Evolutionary conservation across 1,140 invertebrate genomes (phyloP).

Genomic region (Phthorimaea operculella): DNA sequence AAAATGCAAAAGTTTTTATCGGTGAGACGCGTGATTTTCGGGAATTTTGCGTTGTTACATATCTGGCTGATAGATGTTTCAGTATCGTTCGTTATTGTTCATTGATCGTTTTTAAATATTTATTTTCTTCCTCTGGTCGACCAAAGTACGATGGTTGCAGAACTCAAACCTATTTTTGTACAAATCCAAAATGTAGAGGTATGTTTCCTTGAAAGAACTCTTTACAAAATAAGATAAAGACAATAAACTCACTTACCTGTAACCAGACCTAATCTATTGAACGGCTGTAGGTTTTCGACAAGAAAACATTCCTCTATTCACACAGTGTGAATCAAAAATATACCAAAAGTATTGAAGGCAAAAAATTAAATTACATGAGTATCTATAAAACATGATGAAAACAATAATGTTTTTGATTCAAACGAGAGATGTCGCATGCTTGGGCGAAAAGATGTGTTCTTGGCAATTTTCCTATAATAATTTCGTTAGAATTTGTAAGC

Average conservation of each 20-base stretch:
- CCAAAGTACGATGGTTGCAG: conserved; percentile 46
- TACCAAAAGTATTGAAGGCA: too few species aligned
- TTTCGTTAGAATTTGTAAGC: conserved; percentile 50
- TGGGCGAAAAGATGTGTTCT: conserved; percentile 64
- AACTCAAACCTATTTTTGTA: conserved; percentile 22
- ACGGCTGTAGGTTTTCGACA: too few species aligned
- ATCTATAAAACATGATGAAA: too few species aligned
- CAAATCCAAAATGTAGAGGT: neutral
- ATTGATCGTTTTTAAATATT: conserved; percentile 28
- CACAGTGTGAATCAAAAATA: too few species aligned
- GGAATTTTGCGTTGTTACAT: conserved; percentile 53
- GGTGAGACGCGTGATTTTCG: conserved; percentile 74
- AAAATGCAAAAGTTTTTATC: conserved; percentile 95
- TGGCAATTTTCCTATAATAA: conserved; percentile 37
- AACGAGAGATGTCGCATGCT: conserved; percentile 37
- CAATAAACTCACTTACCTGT: too few species aligned
- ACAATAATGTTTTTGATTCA: too few species aligned
- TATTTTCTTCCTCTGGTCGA: conserved; percentile 47
- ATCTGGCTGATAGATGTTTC: conserved; percentile 58
- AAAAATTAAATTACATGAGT: too few species aligned
- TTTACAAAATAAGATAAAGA: too few species aligned
- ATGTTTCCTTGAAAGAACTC: too few species aligned
- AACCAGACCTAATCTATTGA: too few species aligned
- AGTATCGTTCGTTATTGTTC: conserved; percentile 37
- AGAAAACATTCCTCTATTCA: too few species aligned